Evolutionary conservation across 2,888 invertebrate species (phyloP).

Genomic region (Meiosimyza platycephala): DNA sequence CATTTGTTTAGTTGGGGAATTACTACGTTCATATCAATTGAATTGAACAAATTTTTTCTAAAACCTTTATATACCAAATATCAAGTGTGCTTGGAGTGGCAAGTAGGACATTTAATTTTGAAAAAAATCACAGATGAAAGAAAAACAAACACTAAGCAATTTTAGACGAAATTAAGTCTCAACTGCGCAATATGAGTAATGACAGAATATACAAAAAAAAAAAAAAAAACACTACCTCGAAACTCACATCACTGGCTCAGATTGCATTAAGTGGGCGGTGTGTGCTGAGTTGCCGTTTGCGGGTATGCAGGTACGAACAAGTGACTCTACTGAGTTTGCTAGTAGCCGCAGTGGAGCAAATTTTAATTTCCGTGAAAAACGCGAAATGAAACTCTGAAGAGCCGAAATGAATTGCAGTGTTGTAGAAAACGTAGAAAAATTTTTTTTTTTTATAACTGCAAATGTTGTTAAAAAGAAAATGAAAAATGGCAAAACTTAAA

Average conservation of each 20-base stretch:
- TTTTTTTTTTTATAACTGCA: neutral
- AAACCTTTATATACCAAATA: too few species aligned
- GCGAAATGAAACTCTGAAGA: conserved; percentile 43
- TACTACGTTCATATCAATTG: too few species aligned
- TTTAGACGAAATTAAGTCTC: conserved; percentile 42
- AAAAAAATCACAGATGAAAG: neutral
- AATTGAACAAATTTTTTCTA: too few species aligned
- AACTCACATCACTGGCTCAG: conserved; percentile 21
- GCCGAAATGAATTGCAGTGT: conserved; percentile 20
- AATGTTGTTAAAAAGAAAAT: conserved; percentile 1
- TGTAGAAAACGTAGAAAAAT: neutral
- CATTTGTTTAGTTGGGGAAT: too few species aligned
- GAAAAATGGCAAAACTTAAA: conserved; percentile 8
- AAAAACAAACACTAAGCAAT: conserved; percentile 29
- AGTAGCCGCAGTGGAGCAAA: conserved; percentile 18
- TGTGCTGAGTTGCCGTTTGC: too few species aligned
- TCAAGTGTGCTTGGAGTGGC: too few species aligned
- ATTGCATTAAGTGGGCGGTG: conserved; percentile 26
- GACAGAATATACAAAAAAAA: conserved; percentile 25
- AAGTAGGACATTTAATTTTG: too few species aligned
- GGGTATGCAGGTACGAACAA: neutral
- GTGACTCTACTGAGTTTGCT: conserved; percentile 9
- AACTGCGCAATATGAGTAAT: conserved; percentile 33
- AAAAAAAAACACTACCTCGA: conserved; percentile 10
- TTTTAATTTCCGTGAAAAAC: conserved; percentile 42